Conservation (phyloP, 2,113 vertebrate species). For the Notothenia rossii region DNA sequence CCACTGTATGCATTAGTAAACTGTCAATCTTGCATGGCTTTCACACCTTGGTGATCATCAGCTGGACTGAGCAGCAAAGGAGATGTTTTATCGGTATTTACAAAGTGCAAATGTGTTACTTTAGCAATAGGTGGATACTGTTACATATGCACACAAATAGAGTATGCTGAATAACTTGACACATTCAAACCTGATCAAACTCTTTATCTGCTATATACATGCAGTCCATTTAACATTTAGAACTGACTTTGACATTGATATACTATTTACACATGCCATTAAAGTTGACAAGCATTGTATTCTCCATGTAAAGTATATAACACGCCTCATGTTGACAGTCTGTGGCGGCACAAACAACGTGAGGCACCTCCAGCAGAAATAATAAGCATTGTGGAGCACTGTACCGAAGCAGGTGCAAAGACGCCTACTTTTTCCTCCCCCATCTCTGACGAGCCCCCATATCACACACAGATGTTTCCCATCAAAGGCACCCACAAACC, state of each 20-base stretch:
- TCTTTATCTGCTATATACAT: too few relatives aligned
- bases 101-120: background rate
- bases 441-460: conserved; percentile 87
- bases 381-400: conserved; percentile 93
- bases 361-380: conserved; percentile 85
- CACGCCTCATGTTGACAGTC: conserved; percentile 87
- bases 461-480: conserved; percentile 96
- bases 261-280: background rate
- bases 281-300: conserved; percentile 9
- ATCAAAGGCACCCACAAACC: conserved; percentile 87
- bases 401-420: conserved; percentile 93
- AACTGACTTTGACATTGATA: background rate
- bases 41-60: conserved; percentile 27
- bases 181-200: too few relatives aligned
- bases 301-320: conserved; percentile 34
- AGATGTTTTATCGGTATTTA: background rate
- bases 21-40: background rate
- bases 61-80: background rate
- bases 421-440: conserved; percentile 92
- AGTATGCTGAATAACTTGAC: background rate
- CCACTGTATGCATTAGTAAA: background rate
- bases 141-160: background rate
- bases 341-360: conserved; percentile 72
- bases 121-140: background rate
- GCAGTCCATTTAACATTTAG: too few relatives aligned